Percentiles rank a stretch among this genome's conserved stretches.
phyloP scores from a whole-genome alignment of 2,113 vertebrate genomes.

The Thalassarche chlororhynchos region DNA sequence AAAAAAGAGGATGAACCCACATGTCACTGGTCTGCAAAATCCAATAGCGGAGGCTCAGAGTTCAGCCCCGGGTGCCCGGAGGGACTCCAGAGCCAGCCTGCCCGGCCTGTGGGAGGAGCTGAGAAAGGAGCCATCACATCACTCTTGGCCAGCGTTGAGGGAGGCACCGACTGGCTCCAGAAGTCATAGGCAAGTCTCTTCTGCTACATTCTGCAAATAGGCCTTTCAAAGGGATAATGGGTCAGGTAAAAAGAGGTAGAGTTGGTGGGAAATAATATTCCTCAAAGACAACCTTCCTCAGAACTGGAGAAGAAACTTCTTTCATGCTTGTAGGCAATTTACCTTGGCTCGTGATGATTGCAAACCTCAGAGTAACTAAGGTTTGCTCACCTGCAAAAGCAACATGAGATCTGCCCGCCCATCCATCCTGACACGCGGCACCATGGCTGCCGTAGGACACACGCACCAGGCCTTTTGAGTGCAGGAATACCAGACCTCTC shows the following conservation, averaged over 20 bases:
- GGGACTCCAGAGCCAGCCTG: neutral
- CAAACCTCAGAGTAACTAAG: neutral
- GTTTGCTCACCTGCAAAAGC: conserved; percentile 9
- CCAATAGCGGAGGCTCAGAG: neutral
- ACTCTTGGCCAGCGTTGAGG: neutral
- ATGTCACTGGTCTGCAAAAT: neutral
- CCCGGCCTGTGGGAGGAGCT: neutral
- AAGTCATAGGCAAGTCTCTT: neutral
- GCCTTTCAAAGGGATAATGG: neutral
- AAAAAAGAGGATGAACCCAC: neutral
- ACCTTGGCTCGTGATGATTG: neutral
- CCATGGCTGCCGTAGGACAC: neutral
- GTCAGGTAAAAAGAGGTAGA: neutral
- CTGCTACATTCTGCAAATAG: neutral
- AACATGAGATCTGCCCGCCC: neutral
- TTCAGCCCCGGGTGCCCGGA: neutral
- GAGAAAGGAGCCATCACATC: neutral
- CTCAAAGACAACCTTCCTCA: neutral
- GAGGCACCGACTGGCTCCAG: neutral
- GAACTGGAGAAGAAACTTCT: conserved; percentile 15
- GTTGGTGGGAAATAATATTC: neutral
- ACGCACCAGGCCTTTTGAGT: neutral
- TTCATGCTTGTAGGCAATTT: neutral
- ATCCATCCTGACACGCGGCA: neutral
- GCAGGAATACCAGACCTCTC: neutral